A percentile compares a stretch with the other conserved stretches of the same genome.
Evolutionary conservation across 2,888 invertebrate genomes (phyloP).

Genomic region (Junonia oenone): DNA sequence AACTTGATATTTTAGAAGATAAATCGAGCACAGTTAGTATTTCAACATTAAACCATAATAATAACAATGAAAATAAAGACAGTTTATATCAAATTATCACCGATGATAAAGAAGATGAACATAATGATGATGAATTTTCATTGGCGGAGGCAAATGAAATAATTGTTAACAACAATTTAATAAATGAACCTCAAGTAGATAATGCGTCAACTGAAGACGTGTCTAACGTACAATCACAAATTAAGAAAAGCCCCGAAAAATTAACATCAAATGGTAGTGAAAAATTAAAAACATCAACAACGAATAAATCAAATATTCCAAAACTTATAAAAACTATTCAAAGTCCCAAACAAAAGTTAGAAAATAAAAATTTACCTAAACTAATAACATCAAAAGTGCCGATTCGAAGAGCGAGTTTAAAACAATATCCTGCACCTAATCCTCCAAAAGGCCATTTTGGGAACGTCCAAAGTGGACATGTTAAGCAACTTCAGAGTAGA

Average conservation of each 20-base stretch:
- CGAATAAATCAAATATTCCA: slow-evolving; percentile 62
- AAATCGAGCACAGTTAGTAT: neutral
- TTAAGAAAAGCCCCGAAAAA: slow-evolving; percentile 5
- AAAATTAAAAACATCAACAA: neutral
- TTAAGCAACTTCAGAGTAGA: slow-evolving; percentile 68
- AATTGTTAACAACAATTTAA: neutral
- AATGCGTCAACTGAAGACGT: neutral
- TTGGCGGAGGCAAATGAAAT: neutral
- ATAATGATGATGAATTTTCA: neutral
- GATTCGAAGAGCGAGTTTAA: slow-evolving; percentile 56
- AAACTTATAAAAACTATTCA: slow-evolving; percentile 54
- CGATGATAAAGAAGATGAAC: neutral
- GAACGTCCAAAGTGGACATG: slow-evolving; percentile 67
- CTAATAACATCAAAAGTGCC: slow-evolving; percentile 63
- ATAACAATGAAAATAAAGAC: neutral
- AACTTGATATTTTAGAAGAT: neutral
- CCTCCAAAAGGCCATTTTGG: slow-evolving; percentile 71
- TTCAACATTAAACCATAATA: neutral
- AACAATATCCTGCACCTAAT: slow-evolving; percentile 64
- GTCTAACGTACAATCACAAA: neutral
- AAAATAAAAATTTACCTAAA: slow-evolving; percentile 53
- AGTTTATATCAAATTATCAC: neutral
- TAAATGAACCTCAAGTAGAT: neutral
- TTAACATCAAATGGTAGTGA: neutral
- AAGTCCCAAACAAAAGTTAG: slow-evolving; percentile 51